These are phyloP conservation scores for Gasteruption jaculator DNA, from an alignment of 2,888 invertebrate genomes.

Conservation along the genomic window DNA sequence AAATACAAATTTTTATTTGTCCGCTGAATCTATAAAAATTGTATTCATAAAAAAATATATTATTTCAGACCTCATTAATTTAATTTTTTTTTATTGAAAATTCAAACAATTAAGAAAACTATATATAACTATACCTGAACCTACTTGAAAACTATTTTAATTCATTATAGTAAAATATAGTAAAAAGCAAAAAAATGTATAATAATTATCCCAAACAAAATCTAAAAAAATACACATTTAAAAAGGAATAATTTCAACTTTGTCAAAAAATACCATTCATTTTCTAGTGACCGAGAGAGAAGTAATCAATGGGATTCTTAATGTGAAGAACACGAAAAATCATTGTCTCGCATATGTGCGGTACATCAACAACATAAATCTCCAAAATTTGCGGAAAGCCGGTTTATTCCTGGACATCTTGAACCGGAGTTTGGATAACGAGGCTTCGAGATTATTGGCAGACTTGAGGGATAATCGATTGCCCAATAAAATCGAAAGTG, in stretches of 20 bases:
- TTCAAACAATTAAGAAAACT: background rate
- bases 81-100: background rate
- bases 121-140: too few relatives aligned
- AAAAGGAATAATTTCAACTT: too few relatives aligned
- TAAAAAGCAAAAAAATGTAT: too few relatives aligned
- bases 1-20: too few relatives aligned
- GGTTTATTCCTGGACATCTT: slow-evolving; percentile 93
- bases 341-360: slow-evolving; percentile 92
- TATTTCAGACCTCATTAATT: slow-evolving; percentile 2
- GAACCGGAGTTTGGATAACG: slow-evolving; percentile 86
- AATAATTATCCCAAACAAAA: too few relatives aligned
- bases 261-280: slow-evolving; percentile 9
- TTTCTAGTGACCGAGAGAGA: slow-evolving; percentile 90
- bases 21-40: too few relatives aligned
- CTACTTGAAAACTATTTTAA: too few relatives aligned
- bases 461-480: slow-evolving; percentile 87
- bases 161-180: too few relatives aligned
- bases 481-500: slow-evolving; percentile 82
- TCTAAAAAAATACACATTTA: too few relatives aligned
- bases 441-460: slow-evolving; percentile 83
- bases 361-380: slow-evolving; percentile 95
- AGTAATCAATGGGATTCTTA: slow-evolving; percentile 91
- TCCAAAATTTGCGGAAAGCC: slow-evolving; percentile 91
- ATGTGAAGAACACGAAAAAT: slow-evolving; percentile 90
- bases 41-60: background rate